Evolutionary conservation across 2,113 vertebrate genomes (phyloP).

Genomic region (Zosterops japonicus): DNA sequence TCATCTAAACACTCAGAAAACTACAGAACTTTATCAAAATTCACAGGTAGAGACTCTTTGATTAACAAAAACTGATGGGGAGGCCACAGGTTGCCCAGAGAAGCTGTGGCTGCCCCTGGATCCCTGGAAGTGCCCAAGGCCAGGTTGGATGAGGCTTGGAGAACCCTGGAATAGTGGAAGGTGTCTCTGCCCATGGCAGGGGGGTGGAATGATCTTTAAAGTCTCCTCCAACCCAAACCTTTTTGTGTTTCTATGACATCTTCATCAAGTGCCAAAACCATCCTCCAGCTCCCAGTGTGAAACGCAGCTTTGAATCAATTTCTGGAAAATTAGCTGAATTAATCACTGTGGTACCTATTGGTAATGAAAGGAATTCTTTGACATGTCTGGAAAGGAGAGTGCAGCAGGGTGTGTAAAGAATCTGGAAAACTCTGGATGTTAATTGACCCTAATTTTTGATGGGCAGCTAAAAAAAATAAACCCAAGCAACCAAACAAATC

Average conservation of each 20-base stretch:
- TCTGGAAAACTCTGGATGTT: accelerated
- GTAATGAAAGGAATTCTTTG: not conserved
- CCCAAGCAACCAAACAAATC: not conserved
- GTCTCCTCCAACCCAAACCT: not conserved
- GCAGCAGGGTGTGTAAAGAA: not conserved
- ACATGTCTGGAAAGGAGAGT: not conserved
- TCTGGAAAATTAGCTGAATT: not conserved
- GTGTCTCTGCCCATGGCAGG: not conserved
- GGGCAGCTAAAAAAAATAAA: not conserved
- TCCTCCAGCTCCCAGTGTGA: not conserved
- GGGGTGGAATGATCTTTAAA: accelerated
- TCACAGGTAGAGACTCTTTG: not conserved
- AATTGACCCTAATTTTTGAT: not conserved
- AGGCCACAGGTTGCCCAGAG: not conserved
- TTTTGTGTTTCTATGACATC: not conserved
- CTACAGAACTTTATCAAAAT: not conserved
- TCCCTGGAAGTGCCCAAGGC: not conserved
- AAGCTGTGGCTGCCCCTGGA: not conserved
- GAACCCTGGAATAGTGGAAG: accelerated
- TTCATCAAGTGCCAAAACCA: not conserved
- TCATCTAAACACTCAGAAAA: not conserved
- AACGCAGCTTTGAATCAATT: not conserved
- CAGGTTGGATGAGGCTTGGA: accelerated
- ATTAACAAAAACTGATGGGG: not conserved
- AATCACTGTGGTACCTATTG: not conserved